Conservation (phyloP, 1,140 invertebrate species). For the Meloidogyne chitwoodi region DNA sequence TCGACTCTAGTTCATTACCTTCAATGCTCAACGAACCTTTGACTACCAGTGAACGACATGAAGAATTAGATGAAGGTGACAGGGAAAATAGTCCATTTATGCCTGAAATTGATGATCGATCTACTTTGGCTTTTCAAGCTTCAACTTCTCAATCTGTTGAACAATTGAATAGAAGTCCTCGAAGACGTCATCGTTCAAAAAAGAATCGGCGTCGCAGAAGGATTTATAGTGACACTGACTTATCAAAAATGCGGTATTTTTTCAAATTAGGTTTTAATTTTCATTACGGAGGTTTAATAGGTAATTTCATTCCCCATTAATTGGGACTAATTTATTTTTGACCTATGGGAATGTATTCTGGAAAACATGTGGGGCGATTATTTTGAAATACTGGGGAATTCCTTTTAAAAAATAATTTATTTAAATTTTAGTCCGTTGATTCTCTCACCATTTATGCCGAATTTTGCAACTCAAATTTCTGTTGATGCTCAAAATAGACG, state of each 20-base stretch:
- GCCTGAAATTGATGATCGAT: background rate
- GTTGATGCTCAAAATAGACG: constrained; percentile 32
- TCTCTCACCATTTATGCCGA: constrained; percentile 55
- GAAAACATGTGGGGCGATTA: no score
- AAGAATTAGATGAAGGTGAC: background rate
- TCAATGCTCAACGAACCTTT: constrained; percentile 13
- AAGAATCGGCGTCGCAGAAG: constrained; percentile 12
- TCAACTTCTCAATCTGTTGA: constrained; percentile 13
- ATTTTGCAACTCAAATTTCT: constrained; percentile 51
- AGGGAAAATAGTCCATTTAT: background rate
- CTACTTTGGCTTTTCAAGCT: background rate
- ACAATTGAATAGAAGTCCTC: constrained; percentile 2
- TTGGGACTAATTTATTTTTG: no score
- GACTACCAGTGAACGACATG: constrained; percentile 1
- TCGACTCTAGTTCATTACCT: constrained; percentile 19
- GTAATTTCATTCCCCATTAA: no score
- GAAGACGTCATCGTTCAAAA: background rate
- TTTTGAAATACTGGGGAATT: no score
- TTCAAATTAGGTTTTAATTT: background rate
- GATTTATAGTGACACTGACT: constrained; percentile 35
- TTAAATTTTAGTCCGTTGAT: constrained; percentile 46
- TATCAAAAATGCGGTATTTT: constrained; percentile 33
- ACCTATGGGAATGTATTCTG: no score
- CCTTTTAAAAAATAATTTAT: constrained; percentile 1
- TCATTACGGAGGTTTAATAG: background rate